phyloP scores from a whole-genome alignment of 2,797 vertebrate genomes.

The Acrocephalus scirpaceus region DNA sequence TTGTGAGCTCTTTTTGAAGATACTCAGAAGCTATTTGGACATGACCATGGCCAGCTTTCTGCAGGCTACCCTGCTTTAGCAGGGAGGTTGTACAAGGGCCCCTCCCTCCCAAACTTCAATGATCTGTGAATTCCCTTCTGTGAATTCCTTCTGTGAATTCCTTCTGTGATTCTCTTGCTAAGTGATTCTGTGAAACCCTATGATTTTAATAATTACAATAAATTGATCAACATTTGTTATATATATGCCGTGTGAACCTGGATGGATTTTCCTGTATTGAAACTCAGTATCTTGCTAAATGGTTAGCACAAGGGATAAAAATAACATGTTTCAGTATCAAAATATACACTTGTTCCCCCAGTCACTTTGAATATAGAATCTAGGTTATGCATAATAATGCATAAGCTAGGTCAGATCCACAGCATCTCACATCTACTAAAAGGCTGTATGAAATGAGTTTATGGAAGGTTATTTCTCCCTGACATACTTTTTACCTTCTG shows the following conservation, averaged over 20 bases:
- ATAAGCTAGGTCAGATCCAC: neutral
- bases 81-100: neutral
- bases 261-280: neutral
- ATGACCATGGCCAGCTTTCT: neutral
- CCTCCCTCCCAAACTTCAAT: neutral
- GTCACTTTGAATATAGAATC: neutral
- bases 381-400: fast-evolving
- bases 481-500: neutral
- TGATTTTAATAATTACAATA: neutral
- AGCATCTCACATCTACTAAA: neutral
- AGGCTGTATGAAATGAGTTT: neutral
- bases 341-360: neutral
- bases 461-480: neutral
- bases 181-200: neutral
- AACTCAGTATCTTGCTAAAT: neutral
- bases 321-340: neutral
- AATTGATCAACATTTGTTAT: neutral
- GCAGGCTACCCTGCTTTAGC: neutral
- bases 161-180: neutral
- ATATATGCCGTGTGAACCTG: neutral
- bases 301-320: neutral
- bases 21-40: neutral
- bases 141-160: neutral
- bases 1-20: neutral
- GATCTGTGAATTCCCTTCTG: neutral